A percentile compares a stretch with the other conserved stretches of the same genome.
Evolutionary conservation across 2,113 vertebrate genomes (phyloP).

Genomic region (Gymnocephalus cernua): DNA sequence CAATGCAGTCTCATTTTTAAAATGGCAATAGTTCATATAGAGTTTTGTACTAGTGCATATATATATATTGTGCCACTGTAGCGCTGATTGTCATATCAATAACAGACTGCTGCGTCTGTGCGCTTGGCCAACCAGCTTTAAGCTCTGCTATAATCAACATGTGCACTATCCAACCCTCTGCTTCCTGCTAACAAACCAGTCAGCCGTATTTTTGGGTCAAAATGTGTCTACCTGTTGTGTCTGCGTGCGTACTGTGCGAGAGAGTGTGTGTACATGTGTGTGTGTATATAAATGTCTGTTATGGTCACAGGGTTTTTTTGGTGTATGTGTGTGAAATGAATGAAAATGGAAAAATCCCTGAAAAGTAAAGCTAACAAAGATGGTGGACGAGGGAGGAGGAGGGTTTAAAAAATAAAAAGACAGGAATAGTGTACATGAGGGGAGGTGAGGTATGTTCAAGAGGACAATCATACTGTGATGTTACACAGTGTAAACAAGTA

Average conservation of each 20-base stretch:
- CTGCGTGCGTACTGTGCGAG: constrained; percentile 37
- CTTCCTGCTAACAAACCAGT: constrained; percentile 65
- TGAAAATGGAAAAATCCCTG: constrained; percentile 12
- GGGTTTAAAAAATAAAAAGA: not conserved
- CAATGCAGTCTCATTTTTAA: constrained; percentile 20
- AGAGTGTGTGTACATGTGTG: constrained; percentile 20
- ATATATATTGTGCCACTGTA: not conserved
- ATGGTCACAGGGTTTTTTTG: constrained; percentile 74
- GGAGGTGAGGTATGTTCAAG: constrained; percentile 31
- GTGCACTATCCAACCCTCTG: constrained; percentile 62
- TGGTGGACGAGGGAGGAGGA: not conserved
- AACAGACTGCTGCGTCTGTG: constrained; percentile 45
- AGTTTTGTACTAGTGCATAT: constrained; percentile 13
- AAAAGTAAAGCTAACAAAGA: not conserved
- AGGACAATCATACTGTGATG: constrained; percentile 55
- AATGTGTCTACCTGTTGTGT: constrained; percentile 63
- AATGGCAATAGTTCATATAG: not conserved
- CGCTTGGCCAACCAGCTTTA: constrained; percentile 63
- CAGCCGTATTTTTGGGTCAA: constrained; percentile 55
- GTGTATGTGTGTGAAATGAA: constrained; percentile 25
- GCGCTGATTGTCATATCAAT: constrained; percentile 58
- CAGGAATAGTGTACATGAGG: not conserved
- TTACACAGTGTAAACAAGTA: constrained; percentile 5
- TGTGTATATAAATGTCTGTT: constrained; percentile 50
- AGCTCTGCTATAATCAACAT: constrained; percentile 60